Evolutionary conservation across 2,113 vertebrate species (phyloP).

Genomic region (Scophthalmus maximus): DNA sequence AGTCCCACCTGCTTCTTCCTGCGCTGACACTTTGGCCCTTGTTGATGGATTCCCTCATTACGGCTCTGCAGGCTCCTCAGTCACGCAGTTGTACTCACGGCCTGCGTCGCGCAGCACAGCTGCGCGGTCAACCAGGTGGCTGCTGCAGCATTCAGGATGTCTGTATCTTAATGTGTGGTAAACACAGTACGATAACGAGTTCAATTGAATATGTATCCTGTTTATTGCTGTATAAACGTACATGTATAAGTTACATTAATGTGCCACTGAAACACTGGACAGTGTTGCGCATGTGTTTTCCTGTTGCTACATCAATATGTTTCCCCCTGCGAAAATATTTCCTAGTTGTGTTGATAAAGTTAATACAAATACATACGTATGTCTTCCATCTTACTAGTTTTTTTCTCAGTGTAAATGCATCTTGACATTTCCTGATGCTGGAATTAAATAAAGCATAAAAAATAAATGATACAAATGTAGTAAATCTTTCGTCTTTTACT

Average conservation of each 20-base stretch:
- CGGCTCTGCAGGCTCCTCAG: conserved; percentile 51
- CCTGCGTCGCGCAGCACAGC: conserved; percentile 54
- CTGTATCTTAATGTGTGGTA: conserved; percentile 24
- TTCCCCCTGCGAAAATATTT: conserved; percentile 17
- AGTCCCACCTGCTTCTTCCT: conserved; percentile 66
- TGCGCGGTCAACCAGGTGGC: conserved; percentile 65
- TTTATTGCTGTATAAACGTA: not conserved
- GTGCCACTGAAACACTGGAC: not conserved
- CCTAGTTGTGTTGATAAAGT: conserved; percentile 22
- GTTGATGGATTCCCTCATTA: conserved; percentile 76
- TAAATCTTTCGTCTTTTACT: conserved; percentile 28
- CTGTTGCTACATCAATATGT: not conserved
- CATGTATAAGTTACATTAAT: not conserved
- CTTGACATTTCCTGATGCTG: conserved; percentile 21
- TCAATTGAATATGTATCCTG: conserved; percentile 27
- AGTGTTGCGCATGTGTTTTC: conserved; percentile 1
- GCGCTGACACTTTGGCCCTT: conserved; percentile 43
- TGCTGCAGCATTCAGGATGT: conserved; percentile 31
- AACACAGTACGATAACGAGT: conserved; percentile 24
- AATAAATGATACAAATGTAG: conserved; percentile 22
- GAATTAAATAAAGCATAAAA: conserved; percentile 40
- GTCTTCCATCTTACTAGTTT: conserved; percentile 26
- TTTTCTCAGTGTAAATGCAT: conserved; percentile 12
- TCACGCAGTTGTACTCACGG: conserved; percentile 52
- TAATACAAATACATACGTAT: conserved; percentile 12